Evolutionary conservation across 2,888 invertebrate species (phyloP), one percentile per base, ranked within the genome.

Genomic region (Panorpa germanica): DNA sequence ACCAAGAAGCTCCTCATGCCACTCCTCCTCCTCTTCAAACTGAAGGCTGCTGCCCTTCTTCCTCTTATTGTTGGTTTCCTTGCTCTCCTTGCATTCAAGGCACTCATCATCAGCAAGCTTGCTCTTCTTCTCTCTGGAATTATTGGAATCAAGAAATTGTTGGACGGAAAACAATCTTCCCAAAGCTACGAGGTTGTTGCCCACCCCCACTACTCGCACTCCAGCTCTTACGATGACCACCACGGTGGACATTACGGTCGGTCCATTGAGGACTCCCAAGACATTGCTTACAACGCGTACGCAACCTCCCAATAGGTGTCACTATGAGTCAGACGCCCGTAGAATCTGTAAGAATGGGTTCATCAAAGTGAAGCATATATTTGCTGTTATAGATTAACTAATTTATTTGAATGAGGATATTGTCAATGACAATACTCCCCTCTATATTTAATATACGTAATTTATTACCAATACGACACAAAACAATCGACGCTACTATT

Each of bases 71-170:
- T 83, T 34, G 83, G 74, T 40, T 64, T 61, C 41, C 67, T 83
- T 43, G 82, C 80, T 31, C 61, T 83, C 37, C 63, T 82, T 25
- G 80, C 82, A 23, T 67, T 83, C 63, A 83, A 85, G 63, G 83
- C 83, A 37, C 62, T 85, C 40, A 57, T 82, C 45, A 64, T 83
- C 41, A 81, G 80, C 43, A 85, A 85, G 61, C 69, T 83, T 36
- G 82, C 83, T 4, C 61, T 85, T 13, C 59, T 81, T 32, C 67
- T 83, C 38, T 71, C 80, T 29, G 70, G 67, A 34, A 63, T 82
- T 35, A 67, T 83, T 35, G 72, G 65, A 3, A 52, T 74, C 35
- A 72, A 72, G 55, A 83, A 83, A 46, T 60, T 83, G 4, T 54
- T 81, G 26, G 71, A 68, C 29, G 64, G 68, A 27, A 76, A 78